These are phyloP conservation scores for Caenorhabditis tropicalis DNA, from an alignment of 1,140 invertebrate genomes.

Conservation along the genomic window DNA sequence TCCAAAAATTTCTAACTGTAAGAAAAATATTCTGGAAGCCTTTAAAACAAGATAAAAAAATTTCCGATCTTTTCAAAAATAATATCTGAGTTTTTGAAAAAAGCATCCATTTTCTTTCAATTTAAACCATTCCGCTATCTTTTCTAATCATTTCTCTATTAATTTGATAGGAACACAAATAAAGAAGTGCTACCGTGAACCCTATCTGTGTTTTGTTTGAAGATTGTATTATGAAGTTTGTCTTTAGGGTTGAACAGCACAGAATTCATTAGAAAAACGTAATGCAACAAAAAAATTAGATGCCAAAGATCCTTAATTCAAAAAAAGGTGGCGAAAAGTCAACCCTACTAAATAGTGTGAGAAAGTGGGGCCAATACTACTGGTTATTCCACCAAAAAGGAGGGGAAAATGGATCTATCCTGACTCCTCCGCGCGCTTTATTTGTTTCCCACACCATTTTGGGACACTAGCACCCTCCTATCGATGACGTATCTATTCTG, in stretches of 20 bases:
- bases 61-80: too few relatives aligned
- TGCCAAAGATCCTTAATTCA: constrained; percentile 15
- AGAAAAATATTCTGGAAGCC: too few relatives aligned
- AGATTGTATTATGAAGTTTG: constrained; percentile 30
- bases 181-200: background rate
- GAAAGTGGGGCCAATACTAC: background rate
- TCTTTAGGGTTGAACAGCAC: background rate
- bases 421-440: constrained; percentile 16
- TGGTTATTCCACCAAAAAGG: background rate
- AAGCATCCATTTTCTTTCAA: too few relatives aligned
- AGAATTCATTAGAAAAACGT: background rate
- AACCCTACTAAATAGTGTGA: constrained; percentile 14
- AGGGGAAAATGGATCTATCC: background rate
- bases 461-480: constrained; percentile 25
- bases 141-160: background rate
- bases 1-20: background rate
- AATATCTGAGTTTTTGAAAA: too few relatives aligned
- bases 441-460: constrained; percentile 43
- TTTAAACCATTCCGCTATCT: too few relatives aligned
- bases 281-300: background rate
- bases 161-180: background rate
- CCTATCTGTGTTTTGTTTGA: constrained; percentile 13
- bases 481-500: constrained; percentile 32
- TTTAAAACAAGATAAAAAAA: too few relatives aligned
- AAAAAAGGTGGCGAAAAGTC: background rate